Percentiles rank a stretch among this genome's conserved stretches.
Conservation (phyloP, 2,797 vertebrate genomes). For the Hippoglossus hippoglossus region DNA sequence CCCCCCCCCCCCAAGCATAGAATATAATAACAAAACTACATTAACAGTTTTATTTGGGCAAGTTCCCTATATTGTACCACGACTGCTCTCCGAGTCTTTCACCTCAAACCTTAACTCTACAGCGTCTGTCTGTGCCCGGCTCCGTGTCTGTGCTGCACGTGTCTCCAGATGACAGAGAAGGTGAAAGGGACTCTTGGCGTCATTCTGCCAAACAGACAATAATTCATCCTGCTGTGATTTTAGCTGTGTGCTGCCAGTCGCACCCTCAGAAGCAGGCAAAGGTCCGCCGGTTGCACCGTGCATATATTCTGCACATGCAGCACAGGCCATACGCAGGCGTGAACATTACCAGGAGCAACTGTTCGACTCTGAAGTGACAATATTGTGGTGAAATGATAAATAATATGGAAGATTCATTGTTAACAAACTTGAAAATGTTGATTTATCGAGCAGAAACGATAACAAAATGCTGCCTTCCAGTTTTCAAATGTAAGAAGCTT, state of each 20-base stretch:
- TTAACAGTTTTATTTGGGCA: background rate
- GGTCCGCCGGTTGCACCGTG: slow-evolving; percentile 11
- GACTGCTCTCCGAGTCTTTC: background rate
- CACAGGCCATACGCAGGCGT: background rate
- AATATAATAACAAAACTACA: no score
- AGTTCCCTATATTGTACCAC: background rate
- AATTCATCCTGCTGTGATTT: slow-evolving; percentile 30
- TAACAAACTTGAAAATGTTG: no score
- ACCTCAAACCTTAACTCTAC: background rate
- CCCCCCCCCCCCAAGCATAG: no score
- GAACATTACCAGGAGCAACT: background rate
- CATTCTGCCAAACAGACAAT: slow-evolving; percentile 44
- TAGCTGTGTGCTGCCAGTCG: slow-evolving; percentile 48
- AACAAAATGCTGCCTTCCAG: background rate
- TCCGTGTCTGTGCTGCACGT: slow-evolving; percentile 7
- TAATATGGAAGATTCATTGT: background rate
- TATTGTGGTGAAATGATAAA: background rate
- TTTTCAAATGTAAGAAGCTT: background rate
- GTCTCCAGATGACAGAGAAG: slow-evolving; percentile 64
- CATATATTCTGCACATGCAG: background rate
- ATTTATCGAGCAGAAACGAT: background rate
- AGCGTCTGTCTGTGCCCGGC: slow-evolving; percentile 10
- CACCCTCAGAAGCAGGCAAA: slow-evolving; percentile 32
- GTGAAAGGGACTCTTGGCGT: slow-evolving; percentile 54
- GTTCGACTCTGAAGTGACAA: background rate